Conservation (phyloP, 1,140 invertebrate species). For the Drosophila arizonae region DNA sequence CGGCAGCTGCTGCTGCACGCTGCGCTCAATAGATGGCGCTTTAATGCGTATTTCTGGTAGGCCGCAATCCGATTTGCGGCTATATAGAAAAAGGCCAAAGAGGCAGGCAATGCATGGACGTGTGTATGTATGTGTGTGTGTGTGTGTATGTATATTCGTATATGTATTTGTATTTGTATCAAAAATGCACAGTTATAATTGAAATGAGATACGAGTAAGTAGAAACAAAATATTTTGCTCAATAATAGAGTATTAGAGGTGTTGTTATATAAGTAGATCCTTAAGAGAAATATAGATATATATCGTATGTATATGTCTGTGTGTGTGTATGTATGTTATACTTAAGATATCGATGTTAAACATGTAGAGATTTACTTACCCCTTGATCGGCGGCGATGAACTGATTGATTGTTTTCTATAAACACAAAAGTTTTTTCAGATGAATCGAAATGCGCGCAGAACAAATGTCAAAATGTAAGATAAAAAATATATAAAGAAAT, state of each 20-base stretch:
- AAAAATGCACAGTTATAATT: constrained; percentile 42
- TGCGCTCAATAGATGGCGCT: constrained; percentile 90
- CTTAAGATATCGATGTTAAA: constrained; percentile 18
- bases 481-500: constrained; percentile 69
- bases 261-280: constrained; percentile 28
- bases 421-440: constrained; percentile 65
- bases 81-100: constrained; percentile 32
- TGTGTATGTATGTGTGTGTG: constrained; percentile 38
- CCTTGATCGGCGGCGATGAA: constrained; percentile 73
- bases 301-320: neutral
- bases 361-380: constrained; percentile 65
- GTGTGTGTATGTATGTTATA: neutral
- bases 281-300: constrained; percentile 11
- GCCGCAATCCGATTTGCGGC: constrained; percentile 86
- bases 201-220: constrained; percentile 22
- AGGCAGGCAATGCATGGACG: constrained; percentile 15
- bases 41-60: constrained; percentile 90
- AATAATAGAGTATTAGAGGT: constrained; percentile 28
- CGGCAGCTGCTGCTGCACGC: constrained; percentile 83
- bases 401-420: constrained; percentile 80
- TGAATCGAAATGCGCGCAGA: constrained; percentile 72
- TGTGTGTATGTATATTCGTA: constrained; percentile 4
- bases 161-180: constrained; percentile 16
- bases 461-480: constrained; percentile 74
- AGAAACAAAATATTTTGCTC: constrained; percentile 28